Evolutionary conservation across 1,140 invertebrate species (phyloP).

Genomic region (Calliopsis andreniformis): DNA sequence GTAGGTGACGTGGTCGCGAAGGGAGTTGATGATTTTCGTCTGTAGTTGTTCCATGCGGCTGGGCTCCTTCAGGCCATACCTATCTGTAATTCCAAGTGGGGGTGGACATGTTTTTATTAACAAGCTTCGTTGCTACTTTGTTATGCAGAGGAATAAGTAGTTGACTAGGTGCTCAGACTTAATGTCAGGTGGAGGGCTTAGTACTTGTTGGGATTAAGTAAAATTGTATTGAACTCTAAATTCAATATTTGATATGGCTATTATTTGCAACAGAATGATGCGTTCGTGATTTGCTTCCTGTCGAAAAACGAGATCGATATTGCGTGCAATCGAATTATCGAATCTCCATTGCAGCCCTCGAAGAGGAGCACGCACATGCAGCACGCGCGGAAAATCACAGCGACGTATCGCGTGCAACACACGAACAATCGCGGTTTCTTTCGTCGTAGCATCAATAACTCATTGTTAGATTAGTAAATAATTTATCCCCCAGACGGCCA

Average conservation of each 20-base stretch:
- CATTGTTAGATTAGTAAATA: slow-evolving; percentile 51
- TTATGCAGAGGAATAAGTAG: too few species aligned
- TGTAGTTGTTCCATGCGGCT: slow-evolving; percentile 96
- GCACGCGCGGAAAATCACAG: slow-evolving; percentile 40
- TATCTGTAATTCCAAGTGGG: slow-evolving; percentile 84
- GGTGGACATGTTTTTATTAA: not conserved
- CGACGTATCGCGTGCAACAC: slow-evolving; percentile 56
- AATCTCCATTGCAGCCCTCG: not conserved
- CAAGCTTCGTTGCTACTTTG: too few species aligned
- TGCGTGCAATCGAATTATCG: slow-evolving; percentile 37
- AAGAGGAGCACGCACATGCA: slow-evolving; percentile 43
- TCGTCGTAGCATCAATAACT: slow-evolving; percentile 62
- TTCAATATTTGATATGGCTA: too few species aligned
- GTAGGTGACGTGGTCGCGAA: slow-evolving; percentile 97
- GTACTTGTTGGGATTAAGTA: too few species aligned
- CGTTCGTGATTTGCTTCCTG: not conserved
- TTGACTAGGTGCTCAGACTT: too few species aligned
- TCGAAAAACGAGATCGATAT: not conserved
- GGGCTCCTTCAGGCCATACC: slow-evolving; percentile 95
- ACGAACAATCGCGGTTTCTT: slow-evolving; percentile 46
- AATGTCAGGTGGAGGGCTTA: too few species aligned
- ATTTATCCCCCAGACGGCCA: slow-evolving; percentile 45
- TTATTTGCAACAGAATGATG: too few species aligned
- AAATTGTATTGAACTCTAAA: too few species aligned
- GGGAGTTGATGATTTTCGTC: slow-evolving; percentile 96